phyloP scores from a whole-genome alignment of 2,113 vertebrate genomes.

The Halichoeres trimaculatus region DNA sequence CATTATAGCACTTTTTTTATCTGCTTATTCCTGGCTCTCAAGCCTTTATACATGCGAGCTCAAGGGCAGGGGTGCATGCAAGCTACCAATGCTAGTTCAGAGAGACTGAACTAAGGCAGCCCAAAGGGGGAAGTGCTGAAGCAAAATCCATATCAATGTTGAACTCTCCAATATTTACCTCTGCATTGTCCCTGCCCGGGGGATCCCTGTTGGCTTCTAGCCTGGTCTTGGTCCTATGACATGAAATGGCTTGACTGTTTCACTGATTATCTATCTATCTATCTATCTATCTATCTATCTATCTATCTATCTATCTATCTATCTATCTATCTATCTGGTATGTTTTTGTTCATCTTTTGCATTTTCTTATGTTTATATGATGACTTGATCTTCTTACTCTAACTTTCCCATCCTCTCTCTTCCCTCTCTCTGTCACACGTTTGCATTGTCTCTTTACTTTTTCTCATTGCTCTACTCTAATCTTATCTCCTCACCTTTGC shows the following conservation, averaged over 20 bases:
- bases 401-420: background rate
- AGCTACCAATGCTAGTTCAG: background rate
- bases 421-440: background rate
- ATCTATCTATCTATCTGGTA: background rate
- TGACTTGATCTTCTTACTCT: constrained; percentile 4
- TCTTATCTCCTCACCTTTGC: constrained; percentile 24
- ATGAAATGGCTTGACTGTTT: constrained; percentile 27
- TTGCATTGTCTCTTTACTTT: background rate
- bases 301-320: constrained; percentile 26
- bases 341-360: background rate
- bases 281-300: constrained; percentile 29
- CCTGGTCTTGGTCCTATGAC: constrained; percentile 8
- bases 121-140: background rate
- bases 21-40: background rate
- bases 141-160: background rate
- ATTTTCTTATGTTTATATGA: constrained; percentile 1
- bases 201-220: constrained; percentile 10
- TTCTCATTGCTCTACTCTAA: constrained; percentile 4
- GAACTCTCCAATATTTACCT: background rate
- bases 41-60: background rate
- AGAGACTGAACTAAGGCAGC: background rate
- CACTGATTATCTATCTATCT: constrained; percentile 21
- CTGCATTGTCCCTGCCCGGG: constrained; percentile 27
- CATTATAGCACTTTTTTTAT: background rate
- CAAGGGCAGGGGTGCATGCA: constrained; percentile 15